Base-by-base conservation (phyloP, 2,113 vertebrate species). In the Silurus asotus region DNA sequence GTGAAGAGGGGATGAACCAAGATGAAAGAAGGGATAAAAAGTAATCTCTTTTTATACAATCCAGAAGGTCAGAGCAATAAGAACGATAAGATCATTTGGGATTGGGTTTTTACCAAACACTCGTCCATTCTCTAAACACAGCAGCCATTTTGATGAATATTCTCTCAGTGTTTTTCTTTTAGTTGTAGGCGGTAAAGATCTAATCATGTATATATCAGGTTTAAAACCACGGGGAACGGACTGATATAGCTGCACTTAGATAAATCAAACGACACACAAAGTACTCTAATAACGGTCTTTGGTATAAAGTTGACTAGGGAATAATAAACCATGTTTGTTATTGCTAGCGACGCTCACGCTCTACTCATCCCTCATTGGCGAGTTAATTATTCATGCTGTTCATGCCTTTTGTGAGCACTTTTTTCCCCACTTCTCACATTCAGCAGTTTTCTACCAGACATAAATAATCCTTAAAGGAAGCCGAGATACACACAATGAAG, bases 351-450 rank as follows among this genome's bases (percentile, higher is more conserved):
- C 28, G 51, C 58, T n/a, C 28, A 62, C 84, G 74, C 69, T 81
- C 65, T 84, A 86, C 59, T 82, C 76, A 75, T 87, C 78, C 28
- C 67, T 78, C 70, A 61, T 87, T 25, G 3, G 23, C 19, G 37
- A 25, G 19, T 89, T 84, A 90, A 87, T 89, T 89, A 89, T 89
- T 88, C 45, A 90, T 82, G 81, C 56, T 88, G 88, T 89, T 88
- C 45, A 87, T 80, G 81, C 49, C 69, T 85, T 86, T 85, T 87
- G 85, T 80, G 80, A 61, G 78, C 76, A 55, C 49, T 77, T 77
- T 77, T 55, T 75, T 76, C 67, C 15, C 58, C 25, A 75, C 67
- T 85, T 79, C 28, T 79, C 48, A 51, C 65, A 58, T 81, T 81
- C 75, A 84, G 83, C 79, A 74, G 85, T 82, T 83, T 85, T 78